phyloP scores from a whole-genome alignment of 1,140 invertebrate genomes.

The Polyergus mexicanus region DNA sequence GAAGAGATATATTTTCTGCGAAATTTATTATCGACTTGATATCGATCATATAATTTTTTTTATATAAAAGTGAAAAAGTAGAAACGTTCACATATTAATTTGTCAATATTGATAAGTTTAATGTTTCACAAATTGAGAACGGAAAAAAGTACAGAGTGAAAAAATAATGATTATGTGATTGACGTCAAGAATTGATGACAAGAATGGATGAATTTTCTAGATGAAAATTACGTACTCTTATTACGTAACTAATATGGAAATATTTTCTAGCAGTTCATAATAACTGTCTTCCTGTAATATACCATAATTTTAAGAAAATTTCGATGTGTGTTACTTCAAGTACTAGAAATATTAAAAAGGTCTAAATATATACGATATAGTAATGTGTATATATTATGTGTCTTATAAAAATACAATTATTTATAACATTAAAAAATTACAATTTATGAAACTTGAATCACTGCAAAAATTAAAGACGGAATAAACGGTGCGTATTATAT shows the following conservation, averaged over 20 bases:
- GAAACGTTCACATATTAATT: not conserved
- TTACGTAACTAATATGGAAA: not conserved
- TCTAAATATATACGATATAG: not conserved
- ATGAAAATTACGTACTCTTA: not conserved
- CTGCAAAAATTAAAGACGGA: not conserved
- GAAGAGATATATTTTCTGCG: not conserved
- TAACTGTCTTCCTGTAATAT: not conserved
- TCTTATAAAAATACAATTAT: not conserved
- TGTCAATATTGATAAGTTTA: not conserved
- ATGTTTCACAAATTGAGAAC: not conserved
- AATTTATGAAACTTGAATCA: not conserved
- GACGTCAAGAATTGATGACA: not conserved
- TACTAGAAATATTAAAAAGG: not conserved
- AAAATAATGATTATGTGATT: conserved; percentile 2
- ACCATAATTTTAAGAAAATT: conserved; percentile 27
- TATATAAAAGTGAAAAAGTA: not conserved
- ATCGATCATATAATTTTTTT: not conserved
- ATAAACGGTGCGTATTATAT: not conserved
- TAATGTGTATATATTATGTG: not conserved
- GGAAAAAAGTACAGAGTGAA: not conserved
- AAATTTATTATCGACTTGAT: not conserved
- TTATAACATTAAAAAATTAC: not conserved
- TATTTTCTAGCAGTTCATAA: not conserved
- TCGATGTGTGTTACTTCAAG: not conserved
- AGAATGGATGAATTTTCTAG: not conserved